phyloP scores from a whole-genome alignment of 2,888 invertebrate species.

The Taphrorychus bicolor region DNA sequence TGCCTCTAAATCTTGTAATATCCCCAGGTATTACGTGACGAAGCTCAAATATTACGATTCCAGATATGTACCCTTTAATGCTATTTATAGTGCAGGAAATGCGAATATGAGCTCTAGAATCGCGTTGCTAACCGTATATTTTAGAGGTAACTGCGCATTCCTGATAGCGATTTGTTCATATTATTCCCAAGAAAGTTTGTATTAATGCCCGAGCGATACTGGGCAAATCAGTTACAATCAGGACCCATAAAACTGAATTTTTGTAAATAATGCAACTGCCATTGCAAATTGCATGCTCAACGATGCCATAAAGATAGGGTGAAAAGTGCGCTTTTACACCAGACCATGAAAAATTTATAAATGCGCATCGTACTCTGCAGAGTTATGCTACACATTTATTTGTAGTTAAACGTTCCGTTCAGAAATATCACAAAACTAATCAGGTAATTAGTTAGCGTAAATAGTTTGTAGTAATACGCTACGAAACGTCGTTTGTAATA shows the following conservation, averaged over 20 bases:
- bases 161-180: not conserved
- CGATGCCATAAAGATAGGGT: too few relatives aligned
- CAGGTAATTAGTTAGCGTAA: too few relatives aligned
- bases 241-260: not conserved
- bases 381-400: too few relatives aligned
- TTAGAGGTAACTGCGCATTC: not conserved
- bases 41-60: slow-evolving; percentile 40
- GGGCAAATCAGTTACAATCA: not conserved
- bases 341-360: not conserved
- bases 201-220: not conserved
- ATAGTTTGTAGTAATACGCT: too few relatives aligned
- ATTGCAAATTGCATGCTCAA: too few relatives aligned
- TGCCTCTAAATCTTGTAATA: slow-evolving; percentile 39
- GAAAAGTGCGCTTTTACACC: too few relatives aligned
- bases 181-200: not conserved
- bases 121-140: not conserved
- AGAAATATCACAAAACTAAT: too few relatives aligned
- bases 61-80: slow-evolving; percentile 31
- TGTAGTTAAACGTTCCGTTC: too few relatives aligned
- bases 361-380: too few relatives aligned
- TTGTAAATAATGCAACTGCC: not conserved
- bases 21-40: slow-evolving; percentile 40
- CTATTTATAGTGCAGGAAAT: slow-evolving; percentile 31
- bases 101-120: slow-evolving; percentile 4
- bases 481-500: too few relatives aligned